phyloP scores from a whole-genome alignment of 2,797 vertebrate species.

The Vireo griseus region DNA sequence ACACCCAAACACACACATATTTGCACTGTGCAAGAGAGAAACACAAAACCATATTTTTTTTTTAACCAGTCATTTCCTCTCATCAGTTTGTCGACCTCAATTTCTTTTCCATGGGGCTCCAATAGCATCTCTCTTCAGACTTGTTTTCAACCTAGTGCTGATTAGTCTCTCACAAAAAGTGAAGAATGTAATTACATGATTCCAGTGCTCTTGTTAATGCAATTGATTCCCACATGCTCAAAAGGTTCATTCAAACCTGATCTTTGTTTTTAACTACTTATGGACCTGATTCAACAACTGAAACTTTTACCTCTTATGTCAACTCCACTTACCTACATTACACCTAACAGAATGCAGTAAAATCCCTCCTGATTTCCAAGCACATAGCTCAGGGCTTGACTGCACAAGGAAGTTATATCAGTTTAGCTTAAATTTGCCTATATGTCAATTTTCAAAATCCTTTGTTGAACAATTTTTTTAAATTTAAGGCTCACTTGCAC shows the following conservation, averaged over 20 bases:
- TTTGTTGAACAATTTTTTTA: background rate
- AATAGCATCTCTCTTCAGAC: background rate
- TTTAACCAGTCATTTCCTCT: background rate
- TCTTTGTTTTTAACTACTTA: background rate
- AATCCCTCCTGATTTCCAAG: background rate
- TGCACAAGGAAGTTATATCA: background rate
- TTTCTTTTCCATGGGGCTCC: background rate
- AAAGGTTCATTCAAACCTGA: background rate
- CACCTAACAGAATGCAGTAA: background rate
- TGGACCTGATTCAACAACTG: background rate
- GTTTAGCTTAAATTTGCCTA: background rate
- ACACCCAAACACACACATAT: background rate
- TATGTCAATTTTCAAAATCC: background rate
- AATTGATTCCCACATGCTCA: background rate
- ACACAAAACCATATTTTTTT: background rate
- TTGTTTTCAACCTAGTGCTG: background rate
- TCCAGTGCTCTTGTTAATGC: background rate
- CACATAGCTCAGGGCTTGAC: background rate
- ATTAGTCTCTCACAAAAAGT: background rate
- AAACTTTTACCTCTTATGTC: background rate
- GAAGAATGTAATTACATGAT: background rate
- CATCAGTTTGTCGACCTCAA: background rate
- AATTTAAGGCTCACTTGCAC: background rate
- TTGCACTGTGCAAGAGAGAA: background rate
- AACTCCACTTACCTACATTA: background rate